Base-by-base conservation (phyloP, 2,797 vertebrate genomes). In the Phalloptychus januarius region DNA sequence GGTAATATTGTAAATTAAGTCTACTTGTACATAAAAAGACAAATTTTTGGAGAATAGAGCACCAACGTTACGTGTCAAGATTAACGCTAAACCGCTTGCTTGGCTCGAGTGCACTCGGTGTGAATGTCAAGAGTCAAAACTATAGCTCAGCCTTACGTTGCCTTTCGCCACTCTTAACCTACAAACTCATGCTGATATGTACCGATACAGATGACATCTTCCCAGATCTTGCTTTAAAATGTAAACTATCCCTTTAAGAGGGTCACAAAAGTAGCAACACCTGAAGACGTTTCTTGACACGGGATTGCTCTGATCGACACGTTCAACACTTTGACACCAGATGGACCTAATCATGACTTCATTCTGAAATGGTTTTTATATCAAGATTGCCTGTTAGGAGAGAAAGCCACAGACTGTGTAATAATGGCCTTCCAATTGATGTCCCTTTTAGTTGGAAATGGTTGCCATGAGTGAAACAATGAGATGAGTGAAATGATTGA, bases 361-460 rank as follows among this genome's bases (percentile, higher is more conserved):
- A n/a, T 44, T 70, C 67, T 44, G 40, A 70, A 44, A 70, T n/a
- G 40, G 11, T 44, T 70, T 70, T 70, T 44, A 70, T 70, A 15
- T 70, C 67, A 70, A 44, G 25, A 70, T 48, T 70, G 67, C 67
- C 67, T 70, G 25, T 70, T 70, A 70, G 40, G 40, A 70, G 40
- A 44, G 38, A 44, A 42, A 70, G 40, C 40, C 40, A 70, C 28
- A 28, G 38, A 44, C 23, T n/a, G 40, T 44, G 40, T 28, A 15
- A 13, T 70, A 70, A 70, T 70, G 25, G 67, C n/a, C 63, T 42
- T 69, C 20, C 67, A 70, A 44, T 70, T 28, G 67, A 44, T 38
- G 36, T 18, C 28, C 25, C 25, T 70, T 44, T 70, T 42, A 70
- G 67, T 28, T 70, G 40, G 25, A 44, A 44, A 33, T 70, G 67